Base-by-base conservation (phyloP, 2,797 vertebrate genomes). In the Menidia menidia region DNA sequence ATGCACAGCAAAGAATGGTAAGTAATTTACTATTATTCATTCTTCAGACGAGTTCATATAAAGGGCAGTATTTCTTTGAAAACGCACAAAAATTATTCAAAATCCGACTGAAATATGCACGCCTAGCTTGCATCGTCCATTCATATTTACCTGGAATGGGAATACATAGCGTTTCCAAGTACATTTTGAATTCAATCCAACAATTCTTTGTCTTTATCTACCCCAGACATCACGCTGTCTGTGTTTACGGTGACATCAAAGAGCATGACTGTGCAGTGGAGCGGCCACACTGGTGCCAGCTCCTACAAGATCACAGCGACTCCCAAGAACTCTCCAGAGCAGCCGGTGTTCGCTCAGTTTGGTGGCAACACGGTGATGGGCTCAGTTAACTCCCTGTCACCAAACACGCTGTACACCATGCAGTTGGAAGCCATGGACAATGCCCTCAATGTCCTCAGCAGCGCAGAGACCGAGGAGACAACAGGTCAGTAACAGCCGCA, bases 261-360 rank as follows among this genome's bases (percentile, higher is more conserved):
- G 89, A 95, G 89, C 60, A 85, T 95, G 85, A 94, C 88, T 12
- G 85, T 95, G 75, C 86, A 75, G 53, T 95, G 94, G 95, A 89
- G 77, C n/a, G 71, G 82, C 51, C 76, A 78, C 35, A 48, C 80
- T 0, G 92, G 87, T 43, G 92, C 93, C 59, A 87, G 88, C 77
- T 96, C 92, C 68, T 95, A 94, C 86, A 95, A 89, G 87, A 80
- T 95, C 76, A 94, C 87, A 32, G 94, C 93, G 2, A 94, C 85
- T 7, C 90, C 93, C 45, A 87, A 88, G 55, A 93, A 92, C 75
- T 88, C 82, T 1, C 68, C 86, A 0, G 88, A 68, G 13, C 64
- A 43, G 10, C 80, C 91, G 0, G 78, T 93, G 44, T 90, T 90
- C 35, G 75, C 80, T 45, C 84, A 88, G 67, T 96, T 95, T 78